Conservation (phyloP, 2,797 vertebrate species). For the Falco rusticolus region DNA sequence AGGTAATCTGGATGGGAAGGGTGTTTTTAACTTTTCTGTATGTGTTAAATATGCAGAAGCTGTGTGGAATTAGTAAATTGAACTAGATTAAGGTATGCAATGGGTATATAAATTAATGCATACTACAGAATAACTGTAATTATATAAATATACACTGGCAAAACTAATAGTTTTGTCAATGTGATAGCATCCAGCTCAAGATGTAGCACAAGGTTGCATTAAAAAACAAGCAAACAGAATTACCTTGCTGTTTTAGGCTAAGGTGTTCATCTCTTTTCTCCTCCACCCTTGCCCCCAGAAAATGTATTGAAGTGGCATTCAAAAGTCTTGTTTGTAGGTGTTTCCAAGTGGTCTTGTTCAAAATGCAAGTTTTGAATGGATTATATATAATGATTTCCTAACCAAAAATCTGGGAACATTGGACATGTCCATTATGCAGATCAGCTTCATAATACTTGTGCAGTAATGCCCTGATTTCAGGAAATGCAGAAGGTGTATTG, state of each 20-base stretch:
- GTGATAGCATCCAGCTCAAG: neutral
- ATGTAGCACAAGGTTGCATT: neutral
- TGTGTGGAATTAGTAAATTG: neutral
- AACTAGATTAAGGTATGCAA: neutral
- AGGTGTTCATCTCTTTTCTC: rapidly evolving
- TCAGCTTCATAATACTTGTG: neutral
- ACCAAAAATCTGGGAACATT: neutral
- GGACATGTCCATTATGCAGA: neutral
- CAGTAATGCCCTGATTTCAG: neutral
- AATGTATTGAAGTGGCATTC: neutral
- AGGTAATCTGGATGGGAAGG: neutral
- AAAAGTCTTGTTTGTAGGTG: neutral
- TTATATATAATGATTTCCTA: neutral
- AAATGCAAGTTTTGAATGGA: neutral
- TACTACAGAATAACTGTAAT: neutral
- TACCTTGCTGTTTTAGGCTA: neutral
- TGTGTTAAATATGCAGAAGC: neutral
- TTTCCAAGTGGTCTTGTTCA: neutral
- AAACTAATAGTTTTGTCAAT: neutral
- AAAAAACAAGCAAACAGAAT: neutral
- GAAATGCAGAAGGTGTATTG: neutral
- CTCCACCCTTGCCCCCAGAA: rapidly evolving
- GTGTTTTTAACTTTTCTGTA: neutral
- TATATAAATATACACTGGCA: neutral
- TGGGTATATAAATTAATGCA: neutral